Base-by-base conservation (phyloP, 2,888 invertebrate genomes). In the Tiliacea citrago region DNA sequence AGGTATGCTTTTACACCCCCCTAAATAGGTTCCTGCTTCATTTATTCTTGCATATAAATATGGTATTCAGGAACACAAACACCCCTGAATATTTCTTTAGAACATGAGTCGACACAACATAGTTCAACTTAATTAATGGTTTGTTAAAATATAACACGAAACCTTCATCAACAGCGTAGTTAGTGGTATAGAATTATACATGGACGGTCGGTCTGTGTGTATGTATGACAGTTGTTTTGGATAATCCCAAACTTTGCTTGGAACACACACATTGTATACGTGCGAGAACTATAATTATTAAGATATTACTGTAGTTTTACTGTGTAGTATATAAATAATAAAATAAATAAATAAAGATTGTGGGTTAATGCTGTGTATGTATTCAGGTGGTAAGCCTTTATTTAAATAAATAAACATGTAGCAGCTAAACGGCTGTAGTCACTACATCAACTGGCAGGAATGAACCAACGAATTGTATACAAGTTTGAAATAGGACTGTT, bases 131-230 rank as follows among this genome's bases (percentile, higher is more conserved):
- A 53, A 47, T 55, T 62, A 47, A 42, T 49, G 4, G 39, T 76
- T 62, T n/a, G 13, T 55, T 39, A 49, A 42, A 76, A 76, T 76
- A n/a, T 57, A 47, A 57, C 76, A 63, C 47, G 76, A 57, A 55
- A 29, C 47, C 13, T 5, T 18, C 16, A 45, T 51, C 35, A 45
- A 58, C 49, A 73, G 29, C 8, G 9, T 21, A 29, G 10, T 29
- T 21, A 29, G 10, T 29, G n/a, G 35, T 47, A 35, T 13, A 9
- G 2, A 21, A 51, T 21, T 16, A 35, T 45, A 16, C 42, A 42
- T 21, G 13, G 61, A 42, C 42, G 12, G n/a, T 7, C 42, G 12
- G n/a, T 7, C 21, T 16, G 29, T 66, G 21, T 66, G 16, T 35
- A 49, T 35, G 21, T 18, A 18, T 24, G n/a, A n/a, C n/a, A 35